phyloP scores from a whole-genome alignment of 2,888 invertebrate species.

The Chloroclysta siterata region DNA sequence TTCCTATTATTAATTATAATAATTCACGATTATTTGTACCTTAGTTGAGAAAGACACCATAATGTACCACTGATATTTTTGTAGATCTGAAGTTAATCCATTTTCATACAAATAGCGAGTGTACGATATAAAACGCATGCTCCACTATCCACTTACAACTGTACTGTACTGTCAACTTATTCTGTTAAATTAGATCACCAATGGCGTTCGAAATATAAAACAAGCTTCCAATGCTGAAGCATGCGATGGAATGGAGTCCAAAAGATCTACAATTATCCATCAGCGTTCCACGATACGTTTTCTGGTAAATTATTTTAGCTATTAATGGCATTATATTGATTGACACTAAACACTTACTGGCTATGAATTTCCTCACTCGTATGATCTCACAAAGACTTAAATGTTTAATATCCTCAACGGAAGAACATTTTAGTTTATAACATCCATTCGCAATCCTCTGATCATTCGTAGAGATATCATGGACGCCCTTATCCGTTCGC shows the following conservation, averaged over 20 bases:
- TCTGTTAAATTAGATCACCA: background rate
- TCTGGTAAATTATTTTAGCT: conserved; percentile 38
- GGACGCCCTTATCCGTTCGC: conserved; percentile 6
- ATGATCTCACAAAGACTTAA: conserved; percentile 2
- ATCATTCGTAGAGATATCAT: conserved; percentile 14
- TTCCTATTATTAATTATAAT: conserved; percentile 54
- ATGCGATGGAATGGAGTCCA: conserved; percentile 5
- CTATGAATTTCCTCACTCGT: background rate
- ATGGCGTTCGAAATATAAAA: background rate
- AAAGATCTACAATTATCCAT: conserved; percentile 31
- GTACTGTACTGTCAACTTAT: too few species aligned
- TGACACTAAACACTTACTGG: conserved; percentile 18
- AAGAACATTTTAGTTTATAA: conserved; percentile 19
- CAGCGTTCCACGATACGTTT: conserved; percentile 28
- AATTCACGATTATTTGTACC: conserved; percentile 72
- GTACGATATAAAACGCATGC: background rate
- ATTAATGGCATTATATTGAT: conserved; percentile 50
- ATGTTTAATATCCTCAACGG: conserved; percentile 15
- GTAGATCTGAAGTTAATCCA: conserved; percentile 26
- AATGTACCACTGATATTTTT: conserved; percentile 40
- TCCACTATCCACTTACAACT: too few species aligned
- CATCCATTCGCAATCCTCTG: conserved; percentile 12
- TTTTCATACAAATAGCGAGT: background rate
- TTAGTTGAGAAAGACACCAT: conserved; percentile 54
- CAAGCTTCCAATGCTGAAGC: conserved; percentile 5